phyloP scores from a whole-genome alignment of 1,140 invertebrate genomes.

The Portunus trituberculatus region DNA sequence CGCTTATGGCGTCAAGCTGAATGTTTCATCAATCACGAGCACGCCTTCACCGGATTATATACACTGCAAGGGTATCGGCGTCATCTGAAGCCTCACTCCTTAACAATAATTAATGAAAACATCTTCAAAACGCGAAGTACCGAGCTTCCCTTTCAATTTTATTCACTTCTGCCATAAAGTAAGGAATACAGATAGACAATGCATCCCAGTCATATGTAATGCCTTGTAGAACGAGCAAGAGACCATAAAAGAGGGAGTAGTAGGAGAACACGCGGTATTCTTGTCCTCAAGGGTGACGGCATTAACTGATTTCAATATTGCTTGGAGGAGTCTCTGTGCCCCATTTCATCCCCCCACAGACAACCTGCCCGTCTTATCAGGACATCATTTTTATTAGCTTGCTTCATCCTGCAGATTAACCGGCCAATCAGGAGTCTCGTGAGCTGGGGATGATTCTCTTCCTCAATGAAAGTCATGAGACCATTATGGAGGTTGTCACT shows the following conservation, averaged over 20 bases:
- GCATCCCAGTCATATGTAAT: not conserved
- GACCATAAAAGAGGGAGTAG: not conserved
- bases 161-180: not conserved
- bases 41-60: conserved; percentile 36
- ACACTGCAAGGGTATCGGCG: conserved; percentile 13
- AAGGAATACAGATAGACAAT: not conserved
- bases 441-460: not conserved
- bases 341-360: not conserved
- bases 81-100: conserved; percentile 16
- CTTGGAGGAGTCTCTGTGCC: not conserved
- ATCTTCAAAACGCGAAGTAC: not conserved
- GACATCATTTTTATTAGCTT: not conserved
- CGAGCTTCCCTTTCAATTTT: not conserved
- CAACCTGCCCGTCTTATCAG: not conserved
- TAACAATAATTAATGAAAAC: not conserved
- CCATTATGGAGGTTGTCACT: not conserved
- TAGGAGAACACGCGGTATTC: not conserved
- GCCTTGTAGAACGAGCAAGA: not conserved
- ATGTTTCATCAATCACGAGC: conserved; percentile 37
- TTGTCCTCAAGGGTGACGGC: not conserved
- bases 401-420: conserved; percentile 1
- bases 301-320: not conserved
- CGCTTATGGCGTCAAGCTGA: conserved; percentile 1
- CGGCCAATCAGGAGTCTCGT: not conserved
- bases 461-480: conserved; percentile 8